phyloP scores from a whole-genome alignment of 2,888 invertebrate species.

The Chloroclystis v-ata region DNA sequence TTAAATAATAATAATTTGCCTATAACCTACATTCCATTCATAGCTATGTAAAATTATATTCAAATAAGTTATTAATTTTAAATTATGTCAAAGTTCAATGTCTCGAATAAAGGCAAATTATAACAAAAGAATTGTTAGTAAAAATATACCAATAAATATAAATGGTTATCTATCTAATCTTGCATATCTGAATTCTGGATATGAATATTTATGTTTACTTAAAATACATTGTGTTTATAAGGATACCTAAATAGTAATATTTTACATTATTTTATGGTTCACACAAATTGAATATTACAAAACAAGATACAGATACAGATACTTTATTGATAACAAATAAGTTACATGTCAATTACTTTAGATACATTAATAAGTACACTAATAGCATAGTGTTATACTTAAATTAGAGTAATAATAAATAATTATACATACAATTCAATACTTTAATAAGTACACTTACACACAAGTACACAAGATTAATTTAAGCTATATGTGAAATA shows the following conservation, averaged over 20 bases:
- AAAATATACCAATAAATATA: conserved; percentile 1
- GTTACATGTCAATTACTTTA: too few relatives aligned
- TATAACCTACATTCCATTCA: conserved; percentile 13
- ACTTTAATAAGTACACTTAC: too few relatives aligned
- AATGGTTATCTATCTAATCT: not conserved
- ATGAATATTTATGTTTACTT: not conserved
- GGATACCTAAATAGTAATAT: not conserved
- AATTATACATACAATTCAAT: too few relatives aligned
- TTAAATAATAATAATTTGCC: conserved; percentile 10
- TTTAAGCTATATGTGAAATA: too few relatives aligned
- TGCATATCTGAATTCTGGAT: not conserved
- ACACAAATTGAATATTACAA: too few relatives aligned
- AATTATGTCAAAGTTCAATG: conserved; percentile 18
- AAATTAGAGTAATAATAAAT: too few relatives aligned
- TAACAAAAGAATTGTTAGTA: conserved; percentile 11
- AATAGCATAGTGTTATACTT: too few relatives aligned
- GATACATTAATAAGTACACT: too few relatives aligned
- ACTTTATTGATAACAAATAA: too few relatives aligned
- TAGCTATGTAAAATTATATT: conserved; percentile 9
- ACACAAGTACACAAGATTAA: too few relatives aligned
- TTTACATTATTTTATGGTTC: too few relatives aligned
- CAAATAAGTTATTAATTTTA: conserved; percentile 3
- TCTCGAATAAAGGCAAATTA: conserved; percentile 10
- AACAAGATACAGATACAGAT: too few relatives aligned
- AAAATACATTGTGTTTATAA: not conserved